phyloP scores from a whole-genome alignment of 2,888 invertebrate genomes.

The Blomia tropicalis region DNA sequence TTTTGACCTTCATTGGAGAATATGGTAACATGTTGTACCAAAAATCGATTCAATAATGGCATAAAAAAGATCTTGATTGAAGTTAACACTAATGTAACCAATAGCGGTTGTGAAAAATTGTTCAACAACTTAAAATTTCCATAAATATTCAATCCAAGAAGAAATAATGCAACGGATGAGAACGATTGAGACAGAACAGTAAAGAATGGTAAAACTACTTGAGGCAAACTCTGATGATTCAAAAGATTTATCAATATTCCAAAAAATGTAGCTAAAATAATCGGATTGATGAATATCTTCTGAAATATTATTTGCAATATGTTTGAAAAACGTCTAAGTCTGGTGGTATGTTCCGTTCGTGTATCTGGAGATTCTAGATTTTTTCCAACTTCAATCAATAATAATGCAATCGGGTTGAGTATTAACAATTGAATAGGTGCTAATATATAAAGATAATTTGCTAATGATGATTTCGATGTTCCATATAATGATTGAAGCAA shows the following conservation, averaged over 20 bases:
- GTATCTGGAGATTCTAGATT: constrained; percentile 32
- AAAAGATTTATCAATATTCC: constrained; percentile 52
- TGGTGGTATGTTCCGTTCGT: background rate
- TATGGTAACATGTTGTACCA: constrained; percentile 49
- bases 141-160: constrained; percentile 78
- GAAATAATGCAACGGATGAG: constrained; percentile 73
- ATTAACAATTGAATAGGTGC: constrained; percentile 83
- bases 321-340: background rate
- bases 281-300: constrained; percentile 68
- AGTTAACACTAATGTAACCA: constrained; percentile 70
- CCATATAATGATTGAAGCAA: constrained; percentile 69
- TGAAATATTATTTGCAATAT: constrained; percentile 34
- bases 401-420: constrained; percentile 76
- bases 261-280: constrained; percentile 77
- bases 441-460: constrained; percentile 74
- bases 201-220: constrained; percentile 25
- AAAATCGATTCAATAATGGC: constrained; percentile 70
- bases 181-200: constrained; percentile 47
- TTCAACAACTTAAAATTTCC: constrained; percentile 64
- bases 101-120: constrained; percentile 49
- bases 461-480: constrained; percentile 70
- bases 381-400: constrained; percentile 66
- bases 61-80: constrained; percentile 67
- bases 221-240: constrained; percentile 26
- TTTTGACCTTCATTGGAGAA: constrained; percentile 42